A percentile compares a stretch with the other conserved stretches of the same genome.
These are phyloP conservation scores for Mobula hypostoma DNA, from an alignment of 2,113 vertebrate genomes.

Conservation along the genomic window DNA sequence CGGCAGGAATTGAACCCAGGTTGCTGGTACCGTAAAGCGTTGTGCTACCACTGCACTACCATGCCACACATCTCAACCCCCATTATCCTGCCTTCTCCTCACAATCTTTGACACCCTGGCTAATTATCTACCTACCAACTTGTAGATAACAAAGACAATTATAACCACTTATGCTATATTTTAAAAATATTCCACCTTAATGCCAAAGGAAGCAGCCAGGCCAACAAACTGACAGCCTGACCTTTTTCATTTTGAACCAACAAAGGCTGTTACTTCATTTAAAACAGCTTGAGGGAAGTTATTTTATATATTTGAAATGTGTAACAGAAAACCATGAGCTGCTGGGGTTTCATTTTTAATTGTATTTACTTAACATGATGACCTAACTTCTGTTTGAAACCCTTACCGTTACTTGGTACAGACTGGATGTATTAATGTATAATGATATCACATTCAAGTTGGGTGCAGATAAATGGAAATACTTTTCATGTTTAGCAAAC, in stretches of 20 bases:
- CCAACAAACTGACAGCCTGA: not conserved
- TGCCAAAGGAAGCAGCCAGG: not conserved
- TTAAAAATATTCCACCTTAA: not conserved
- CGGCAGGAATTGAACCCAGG: too few relatives aligned
- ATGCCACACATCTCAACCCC: too few relatives aligned
- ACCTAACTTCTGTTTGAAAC: not conserved
- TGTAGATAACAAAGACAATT: not conserved
- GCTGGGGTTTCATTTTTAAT: not conserved
- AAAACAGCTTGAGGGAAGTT: not conserved
- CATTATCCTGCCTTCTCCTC: too few relatives aligned
- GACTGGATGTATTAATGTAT: not conserved
- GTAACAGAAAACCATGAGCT: not conserved
- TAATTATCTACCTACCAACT: not conserved
- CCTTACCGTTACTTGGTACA: not conserved
- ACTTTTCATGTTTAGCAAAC: not conserved
- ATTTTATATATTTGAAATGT: not conserved
- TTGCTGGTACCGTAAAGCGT: too few relatives aligned
- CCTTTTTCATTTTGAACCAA: not conserved
- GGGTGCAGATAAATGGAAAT: not conserved
- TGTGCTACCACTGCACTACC: too few relatives aligned
- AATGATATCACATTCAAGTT: not conserved
- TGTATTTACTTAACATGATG: not conserved
- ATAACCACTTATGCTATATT: not conserved
- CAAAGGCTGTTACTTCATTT: not conserved
- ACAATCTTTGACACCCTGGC: too few relatives aligned